A percentile compares a stretch with the other conserved stretches of the same genome.
phyloP scores from a whole-genome alignment of 23 tunicate genomes.

The Halocynthia aurantium region DNA sequence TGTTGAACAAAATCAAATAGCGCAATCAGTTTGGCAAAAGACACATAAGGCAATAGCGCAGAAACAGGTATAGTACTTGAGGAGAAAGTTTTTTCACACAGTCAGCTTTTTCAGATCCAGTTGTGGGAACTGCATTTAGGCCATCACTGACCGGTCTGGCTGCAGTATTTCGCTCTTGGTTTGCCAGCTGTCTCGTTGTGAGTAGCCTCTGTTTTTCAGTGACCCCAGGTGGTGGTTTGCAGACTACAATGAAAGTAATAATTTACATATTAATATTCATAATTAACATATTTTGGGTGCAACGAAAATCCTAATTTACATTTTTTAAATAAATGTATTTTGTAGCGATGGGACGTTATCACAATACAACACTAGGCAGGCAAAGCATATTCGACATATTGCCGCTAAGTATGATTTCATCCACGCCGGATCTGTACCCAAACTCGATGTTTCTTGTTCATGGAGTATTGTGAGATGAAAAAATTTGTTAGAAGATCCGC shows the following conservation, averaged over 20 bases:
- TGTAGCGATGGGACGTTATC: too few relatives aligned
- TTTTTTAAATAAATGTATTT: not conserved
- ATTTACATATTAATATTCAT: not conserved
- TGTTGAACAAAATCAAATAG: not conserved
- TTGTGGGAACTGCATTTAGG: conserved; percentile 79
- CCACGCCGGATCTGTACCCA: too few relatives aligned
- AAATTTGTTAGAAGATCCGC: too few relatives aligned
- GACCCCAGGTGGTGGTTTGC: conserved; percentile 25
- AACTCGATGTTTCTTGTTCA: too few relatives aligned
- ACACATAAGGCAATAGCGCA: not conserved
- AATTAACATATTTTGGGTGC: not conserved
- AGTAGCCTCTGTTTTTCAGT: conserved; percentile 57
- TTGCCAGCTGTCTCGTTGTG: conserved; percentile 63
- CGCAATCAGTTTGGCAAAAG: not conserved
- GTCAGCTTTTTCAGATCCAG: conserved; percentile 55
- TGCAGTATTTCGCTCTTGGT: conserved; percentile 47
- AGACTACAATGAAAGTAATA: conserved; percentile 16
- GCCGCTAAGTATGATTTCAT: too few relatives aligned
- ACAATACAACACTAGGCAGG: too few relatives aligned
- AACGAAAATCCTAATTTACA: not conserved
- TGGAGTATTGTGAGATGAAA: too few relatives aligned
- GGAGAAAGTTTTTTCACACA: conserved; percentile 61
- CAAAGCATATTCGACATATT: too few relatives aligned
- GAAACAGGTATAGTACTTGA: conserved; percentile 32
- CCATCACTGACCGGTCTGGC: conserved; percentile 82